Base-by-base conservation (phyloP, 2,888 invertebrate species). In the Scrobipalpa costella region DNA sequence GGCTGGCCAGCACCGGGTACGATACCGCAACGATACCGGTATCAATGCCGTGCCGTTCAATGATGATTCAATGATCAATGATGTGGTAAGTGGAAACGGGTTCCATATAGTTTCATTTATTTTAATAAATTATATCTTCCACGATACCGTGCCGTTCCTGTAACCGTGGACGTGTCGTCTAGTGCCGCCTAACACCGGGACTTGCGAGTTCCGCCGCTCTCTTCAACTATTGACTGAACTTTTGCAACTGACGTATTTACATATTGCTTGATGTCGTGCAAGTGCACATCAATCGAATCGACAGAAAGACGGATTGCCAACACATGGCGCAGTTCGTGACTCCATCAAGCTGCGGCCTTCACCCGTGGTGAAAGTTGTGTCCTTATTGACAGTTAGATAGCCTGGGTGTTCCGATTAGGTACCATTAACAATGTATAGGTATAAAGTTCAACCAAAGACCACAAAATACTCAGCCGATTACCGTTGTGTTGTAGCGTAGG, bases 331-430 rank as follows among this genome's bases (percentile, higher is more conserved):
- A 44, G 44, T 44, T 44, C 44, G 44, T 44, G 44, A 44, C 44
- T 44, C n/a, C n/a, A 15, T 15, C 44, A 15, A 44, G 15, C 15
- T 15, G n/a, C n/a, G 44, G 44, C 44, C 44, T 44, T n/a, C 44
- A 44, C 44, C 2, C 44, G 15, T 15, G 44, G 44, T 44, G 15
- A 44, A 44, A 44, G 44, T 44, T n/a, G n/a, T 40, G 11, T 11
- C 7, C 3, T 11, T 13, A 40, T 3, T 40, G n/a, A 44, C 40
- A n/a, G n/a, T 40, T 44, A 15, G 44, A 44, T 15, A 15, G 15
- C n/a, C 44, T 44, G 44, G 44, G n/a, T 44, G n/a, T 15, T 44
- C n/a, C 15, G n/a, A 44, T 44, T 44, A 44, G 44, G n/a, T n/a
- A 15, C n/a, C 15, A 44, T 44, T 44, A 44, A 44, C 44, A 44